These are phyloP conservation scores for Ichneumoninae sp. DNA, from an alignment of 2,888 invertebrate species.

Conservation along the genomic window DNA sequence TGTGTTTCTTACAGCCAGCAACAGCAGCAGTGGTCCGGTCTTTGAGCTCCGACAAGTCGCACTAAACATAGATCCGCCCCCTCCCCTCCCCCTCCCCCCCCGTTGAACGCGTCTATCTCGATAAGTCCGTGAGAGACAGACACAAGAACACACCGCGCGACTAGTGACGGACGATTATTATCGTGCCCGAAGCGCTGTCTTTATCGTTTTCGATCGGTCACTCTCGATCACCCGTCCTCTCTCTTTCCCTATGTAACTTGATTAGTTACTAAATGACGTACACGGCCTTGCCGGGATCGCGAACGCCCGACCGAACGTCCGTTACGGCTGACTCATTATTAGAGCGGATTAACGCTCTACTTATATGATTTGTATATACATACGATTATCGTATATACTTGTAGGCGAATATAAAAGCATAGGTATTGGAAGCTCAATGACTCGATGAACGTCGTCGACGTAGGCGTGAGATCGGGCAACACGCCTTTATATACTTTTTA, in stretches of 20 bases:
- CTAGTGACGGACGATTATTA: conserved; percentile 41
- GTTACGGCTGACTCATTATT: conserved; percentile 76
- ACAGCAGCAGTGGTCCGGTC: conserved; percentile 24
- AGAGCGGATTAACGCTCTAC: conserved; percentile 72
- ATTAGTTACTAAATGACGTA: conserved; percentile 26
- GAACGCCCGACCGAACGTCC: conserved; percentile 40
- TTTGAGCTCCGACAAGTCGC: conserved; percentile 26
- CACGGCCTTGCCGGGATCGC: conserved; percentile 75
- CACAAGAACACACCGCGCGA: neutral
- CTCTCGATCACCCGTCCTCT: conserved; percentile 7
- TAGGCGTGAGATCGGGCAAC: conserved; percentile 51
- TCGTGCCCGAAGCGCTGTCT: conserved; percentile 37
- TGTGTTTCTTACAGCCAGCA: conserved; percentile 2
- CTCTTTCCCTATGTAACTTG: neutral
- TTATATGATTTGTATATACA: conserved; percentile 42
- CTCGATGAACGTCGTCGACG: conserved; percentile 4
- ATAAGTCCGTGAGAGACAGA: conserved; percentile 28
- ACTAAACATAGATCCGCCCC: conserved; percentile 38
- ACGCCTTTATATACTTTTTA: conserved; percentile 38
- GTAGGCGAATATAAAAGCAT: neutral
- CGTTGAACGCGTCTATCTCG: conserved; percentile 34
- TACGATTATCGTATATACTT: conserved; percentile 28
- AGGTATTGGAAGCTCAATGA: conserved; percentile 38
- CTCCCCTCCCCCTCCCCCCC: neutral
- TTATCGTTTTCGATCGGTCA: conserved; percentile 1